Conservation (phyloP, 2,797 vertebrate genomes). For the Lacerta viridis region DNA sequence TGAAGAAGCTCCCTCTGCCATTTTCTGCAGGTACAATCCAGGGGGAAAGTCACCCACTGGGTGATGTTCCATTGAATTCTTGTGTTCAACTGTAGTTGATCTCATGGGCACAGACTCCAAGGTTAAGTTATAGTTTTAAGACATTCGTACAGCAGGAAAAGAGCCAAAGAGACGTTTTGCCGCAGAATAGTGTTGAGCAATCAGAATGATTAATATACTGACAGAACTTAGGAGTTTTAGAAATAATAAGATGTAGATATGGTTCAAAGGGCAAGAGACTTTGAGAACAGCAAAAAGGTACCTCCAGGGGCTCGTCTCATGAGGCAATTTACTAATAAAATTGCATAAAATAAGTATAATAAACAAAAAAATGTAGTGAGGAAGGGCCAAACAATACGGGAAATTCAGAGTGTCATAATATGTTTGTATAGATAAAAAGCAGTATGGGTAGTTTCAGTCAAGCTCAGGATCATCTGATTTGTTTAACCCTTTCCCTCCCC, state of each 20-base stretch:
- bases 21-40: background rate
- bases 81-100: background rate
- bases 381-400: background rate
- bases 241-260: background rate
- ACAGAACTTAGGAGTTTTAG: background rate
- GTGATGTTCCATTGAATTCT: background rate
- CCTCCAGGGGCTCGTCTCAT: too few relatives aligned
- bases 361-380: background rate
- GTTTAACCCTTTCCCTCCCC: too few relatives aligned
- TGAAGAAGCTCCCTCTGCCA: background rate
- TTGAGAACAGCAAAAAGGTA: background rate
- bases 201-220: background rate
- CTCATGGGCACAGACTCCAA: background rate
- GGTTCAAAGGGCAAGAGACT: background rate
- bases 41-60: background rate
- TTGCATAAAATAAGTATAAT: too few relatives aligned
- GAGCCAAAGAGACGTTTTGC: background rate
- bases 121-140: background rate
- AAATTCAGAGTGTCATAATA: background rate
- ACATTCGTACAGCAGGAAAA: background rate
- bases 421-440: background rate
- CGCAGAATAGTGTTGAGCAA: background rate
- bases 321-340: too few relatives aligned
- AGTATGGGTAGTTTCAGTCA: background rate
- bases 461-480: background rate